These are phyloP conservation scores for Chromoteleia sp. DNA, from an alignment of 2,888 invertebrate species.

Conservation along the genomic window DNA sequence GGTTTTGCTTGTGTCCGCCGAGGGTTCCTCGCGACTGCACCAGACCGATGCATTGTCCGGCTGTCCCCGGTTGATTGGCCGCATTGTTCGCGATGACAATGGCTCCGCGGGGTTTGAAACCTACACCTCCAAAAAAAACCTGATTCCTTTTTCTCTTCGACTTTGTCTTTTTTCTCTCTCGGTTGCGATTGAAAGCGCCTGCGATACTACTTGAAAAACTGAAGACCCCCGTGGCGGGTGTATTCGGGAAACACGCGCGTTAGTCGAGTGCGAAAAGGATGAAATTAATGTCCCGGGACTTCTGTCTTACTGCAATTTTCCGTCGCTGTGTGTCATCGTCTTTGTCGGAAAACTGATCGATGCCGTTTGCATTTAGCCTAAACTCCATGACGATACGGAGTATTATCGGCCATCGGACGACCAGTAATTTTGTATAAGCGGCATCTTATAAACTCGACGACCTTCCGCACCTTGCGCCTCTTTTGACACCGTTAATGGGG, in stretches of 20 bases:
- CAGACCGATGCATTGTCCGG: slow-evolving; percentile 75
- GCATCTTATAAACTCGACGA: background rate
- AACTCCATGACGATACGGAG: background rate
- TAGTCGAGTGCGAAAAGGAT: slow-evolving; percentile 19
- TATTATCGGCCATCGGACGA: background rate
- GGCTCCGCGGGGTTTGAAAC: slow-evolving; percentile 78
- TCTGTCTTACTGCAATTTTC: slow-evolving; percentile 10
- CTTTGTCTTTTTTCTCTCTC: slow-evolving; percentile 40
- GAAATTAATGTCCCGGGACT: slow-evolving; percentile 16
- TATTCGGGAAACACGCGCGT: slow-evolving; percentile 47
- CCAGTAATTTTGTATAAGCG: background rate
- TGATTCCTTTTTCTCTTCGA: slow-evolving; percentile 56
- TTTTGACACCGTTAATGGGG: background rate
- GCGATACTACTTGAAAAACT: slow-evolving; percentile 66
- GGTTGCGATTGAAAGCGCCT: slow-evolving; percentile 43
- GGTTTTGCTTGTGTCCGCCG: slow-evolving; percentile 33
- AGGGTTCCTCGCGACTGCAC: slow-evolving; percentile 72
- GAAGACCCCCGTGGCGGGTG: slow-evolving; percentile 62
- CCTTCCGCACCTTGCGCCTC: background rate
- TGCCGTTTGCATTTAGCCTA: background rate
- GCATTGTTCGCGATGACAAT: slow-evolving; percentile 78
- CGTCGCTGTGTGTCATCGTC: background rate
- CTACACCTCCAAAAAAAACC: slow-evolving; percentile 75
- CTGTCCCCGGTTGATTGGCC: slow-evolving; percentile 80
- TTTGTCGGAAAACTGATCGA: slow-evolving; percentile 8